A percentile compares a stretch with the other conserved stretches of the same genome.
These are phyloP conservation scores for Pseudopipra pipra DNA, from an alignment of 2,113 vertebrate genomes.

Conservation along the genomic window DNA sequence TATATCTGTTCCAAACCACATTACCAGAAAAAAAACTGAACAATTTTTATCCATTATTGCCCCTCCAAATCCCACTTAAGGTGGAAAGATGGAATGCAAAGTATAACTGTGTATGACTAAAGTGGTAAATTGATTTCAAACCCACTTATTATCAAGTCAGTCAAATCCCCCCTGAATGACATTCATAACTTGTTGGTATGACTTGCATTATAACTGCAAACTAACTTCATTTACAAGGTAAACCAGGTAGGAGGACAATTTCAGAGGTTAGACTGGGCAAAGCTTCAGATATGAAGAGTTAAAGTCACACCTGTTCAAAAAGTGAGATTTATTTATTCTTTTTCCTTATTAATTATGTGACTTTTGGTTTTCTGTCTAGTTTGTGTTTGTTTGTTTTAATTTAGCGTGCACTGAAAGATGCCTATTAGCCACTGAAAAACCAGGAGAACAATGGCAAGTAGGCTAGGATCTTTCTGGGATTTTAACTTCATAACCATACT, in stretches of 20 bases:
- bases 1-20: neutral
- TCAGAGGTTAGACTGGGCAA: neutral
- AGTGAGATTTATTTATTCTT: neutral
- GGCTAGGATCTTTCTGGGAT: neutral
- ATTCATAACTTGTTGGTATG: neutral
- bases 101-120: neutral
- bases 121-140: neutral
- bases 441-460: neutral
- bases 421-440: neutral
- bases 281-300: neutral
- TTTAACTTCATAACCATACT: neutral
- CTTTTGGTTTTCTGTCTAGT: neutral
- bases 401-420: neutral
- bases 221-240: neutral
- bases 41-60: neutral
- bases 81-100: neutral
- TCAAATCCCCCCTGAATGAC: neutral
- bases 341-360: neutral
- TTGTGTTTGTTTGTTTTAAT: neutral
- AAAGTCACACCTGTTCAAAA: neutral
- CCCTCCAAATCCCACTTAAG: neutral
- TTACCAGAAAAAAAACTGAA: neutral
- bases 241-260: neutral
- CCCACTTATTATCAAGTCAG: neutral
- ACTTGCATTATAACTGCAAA: neutral